Evolutionary conservation across 2,113 vertebrate genomes (phyloP).

Genomic region (Neopipo cinnamomea): DNA sequence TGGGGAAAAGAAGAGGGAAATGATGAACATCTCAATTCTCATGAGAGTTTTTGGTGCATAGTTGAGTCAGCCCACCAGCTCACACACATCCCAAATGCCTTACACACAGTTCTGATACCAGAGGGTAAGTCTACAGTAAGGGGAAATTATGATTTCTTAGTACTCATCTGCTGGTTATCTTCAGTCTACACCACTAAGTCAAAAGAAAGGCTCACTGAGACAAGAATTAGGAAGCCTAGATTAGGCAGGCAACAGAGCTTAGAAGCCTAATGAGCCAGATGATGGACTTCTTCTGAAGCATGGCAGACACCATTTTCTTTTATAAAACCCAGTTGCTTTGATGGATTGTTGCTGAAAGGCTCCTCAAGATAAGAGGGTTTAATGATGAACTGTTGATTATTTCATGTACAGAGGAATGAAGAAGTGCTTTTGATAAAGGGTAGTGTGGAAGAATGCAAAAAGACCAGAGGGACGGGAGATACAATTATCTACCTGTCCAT

Average conservation of each 20-base stretch:
- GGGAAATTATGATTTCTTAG: not conserved
- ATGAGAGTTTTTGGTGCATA: not conserved
- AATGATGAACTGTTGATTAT: constrained; percentile 23
- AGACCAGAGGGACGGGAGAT: not conserved
- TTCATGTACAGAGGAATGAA: not conserved
- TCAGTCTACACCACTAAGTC: not conserved
- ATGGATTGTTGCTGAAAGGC: constrained; percentile 22
- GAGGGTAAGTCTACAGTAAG: not conserved
- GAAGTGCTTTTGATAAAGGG: not conserved
- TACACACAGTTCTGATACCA: not conserved
- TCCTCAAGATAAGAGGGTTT: constrained; percentile 12
- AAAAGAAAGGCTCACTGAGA: not conserved
- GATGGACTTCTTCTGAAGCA: constrained; percentile 10
- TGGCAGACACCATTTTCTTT: not conserved
- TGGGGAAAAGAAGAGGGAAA: not conserved
- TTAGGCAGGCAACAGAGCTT: not conserved
- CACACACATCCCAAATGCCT: not conserved
- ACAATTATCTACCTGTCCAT: not conserved
- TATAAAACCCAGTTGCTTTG: not conserved
- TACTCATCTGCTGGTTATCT: not conserved
- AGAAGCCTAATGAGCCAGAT: not conserved
- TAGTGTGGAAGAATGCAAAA: not conserved
- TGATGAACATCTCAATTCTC: not conserved
- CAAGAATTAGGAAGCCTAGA: constrained; percentile 14
- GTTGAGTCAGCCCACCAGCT: not conserved